Evolutionary conservation across 2,113 vertebrate species (phyloP).

Genomic region (Zosterops japonicus): DNA sequence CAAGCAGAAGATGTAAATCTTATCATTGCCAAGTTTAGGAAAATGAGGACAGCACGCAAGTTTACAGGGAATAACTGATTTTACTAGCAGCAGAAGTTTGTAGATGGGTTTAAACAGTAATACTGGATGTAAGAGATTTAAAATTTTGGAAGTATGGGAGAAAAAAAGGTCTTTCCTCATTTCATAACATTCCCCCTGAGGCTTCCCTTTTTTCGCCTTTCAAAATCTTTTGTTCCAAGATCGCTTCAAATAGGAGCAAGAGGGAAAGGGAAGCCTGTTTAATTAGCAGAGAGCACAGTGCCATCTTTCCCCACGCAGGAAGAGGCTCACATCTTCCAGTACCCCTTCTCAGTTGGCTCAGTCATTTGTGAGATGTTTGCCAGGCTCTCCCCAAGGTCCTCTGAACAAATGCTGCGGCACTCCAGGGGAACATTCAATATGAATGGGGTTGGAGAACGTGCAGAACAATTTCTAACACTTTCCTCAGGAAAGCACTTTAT

Average conservation of each 20-base stretch:
- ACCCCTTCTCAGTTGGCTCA: not conserved
- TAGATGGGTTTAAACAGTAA: not conserved
- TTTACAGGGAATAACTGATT: not conserved
- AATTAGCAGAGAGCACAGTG: not conserved
- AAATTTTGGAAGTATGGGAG: not conserved
- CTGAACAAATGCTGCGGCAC: not conserved
- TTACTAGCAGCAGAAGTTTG: not conserved
- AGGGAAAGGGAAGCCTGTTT: not conserved
- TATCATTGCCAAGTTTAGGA: not conserved
- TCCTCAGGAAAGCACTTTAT: not conserved
- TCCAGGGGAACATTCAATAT: not conserved
- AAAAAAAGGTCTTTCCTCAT: not conserved
- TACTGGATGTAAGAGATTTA: not conserved
- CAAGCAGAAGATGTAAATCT: not conserved
- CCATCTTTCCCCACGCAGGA: not conserved
- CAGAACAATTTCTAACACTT: not conserved
- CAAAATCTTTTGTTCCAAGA: not conserved
- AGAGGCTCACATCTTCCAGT: not conserved
- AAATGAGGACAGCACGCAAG: not conserved
- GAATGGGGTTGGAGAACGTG: not conserved
- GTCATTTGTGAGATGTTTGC: not conserved
- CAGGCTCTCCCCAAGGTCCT: not conserved
- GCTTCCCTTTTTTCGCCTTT: not conserved
- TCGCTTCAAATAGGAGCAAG: not conserved
- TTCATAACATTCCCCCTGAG: not conserved